phyloP scores from a whole-genome alignment of 1,140 invertebrate genomes.

The Lepeophtheirus salmonis region DNA sequence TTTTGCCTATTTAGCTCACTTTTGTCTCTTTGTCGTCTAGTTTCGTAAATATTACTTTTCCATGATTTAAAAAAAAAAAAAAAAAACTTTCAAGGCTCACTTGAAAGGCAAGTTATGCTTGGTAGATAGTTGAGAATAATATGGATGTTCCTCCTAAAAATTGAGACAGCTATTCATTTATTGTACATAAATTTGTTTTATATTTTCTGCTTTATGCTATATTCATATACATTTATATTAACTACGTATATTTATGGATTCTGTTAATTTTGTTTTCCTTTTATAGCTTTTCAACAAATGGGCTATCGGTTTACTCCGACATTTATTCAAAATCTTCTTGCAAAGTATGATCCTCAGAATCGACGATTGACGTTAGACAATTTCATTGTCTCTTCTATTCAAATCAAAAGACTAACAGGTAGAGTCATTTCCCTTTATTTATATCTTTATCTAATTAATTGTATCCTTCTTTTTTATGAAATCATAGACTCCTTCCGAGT shows the following conservation, averaged over 20 bases:
- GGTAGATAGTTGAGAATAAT: too few relatives aligned
- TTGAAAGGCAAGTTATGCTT: not conserved
- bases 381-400: slow-evolving; percentile 67
- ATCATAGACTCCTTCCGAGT: slow-evolving; percentile 50
- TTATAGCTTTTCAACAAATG: slow-evolving; percentile 57
- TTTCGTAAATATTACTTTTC: too few relatives aligned
- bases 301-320: slow-evolving; percentile 62
- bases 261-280: too few relatives aligned
- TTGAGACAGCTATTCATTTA: too few relatives aligned
- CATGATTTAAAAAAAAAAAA: too few relatives aligned
- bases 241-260: too few relatives aligned
- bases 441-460: not conserved
- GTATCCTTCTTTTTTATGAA: not conserved
- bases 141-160: too few relatives aligned
- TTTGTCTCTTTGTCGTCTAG: not conserved
- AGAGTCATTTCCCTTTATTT: slow-evolving; percentile 15
- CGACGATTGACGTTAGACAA: slow-evolving; percentile 51
- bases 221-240: too few relatives aligned
- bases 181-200: too few relatives aligned
- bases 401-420: slow-evolving; percentile 59
- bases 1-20: slow-evolving; percentile 9
- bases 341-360: slow-evolving; percentile 41
- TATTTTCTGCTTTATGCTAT: too few relatives aligned
- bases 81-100: not conserved
- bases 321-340: slow-evolving; percentile 50